phyloP scores from a whole-genome alignment of 37 sponge, comb jelly and placozoan genomes.

The Lycopodina hypogea region DNA sequence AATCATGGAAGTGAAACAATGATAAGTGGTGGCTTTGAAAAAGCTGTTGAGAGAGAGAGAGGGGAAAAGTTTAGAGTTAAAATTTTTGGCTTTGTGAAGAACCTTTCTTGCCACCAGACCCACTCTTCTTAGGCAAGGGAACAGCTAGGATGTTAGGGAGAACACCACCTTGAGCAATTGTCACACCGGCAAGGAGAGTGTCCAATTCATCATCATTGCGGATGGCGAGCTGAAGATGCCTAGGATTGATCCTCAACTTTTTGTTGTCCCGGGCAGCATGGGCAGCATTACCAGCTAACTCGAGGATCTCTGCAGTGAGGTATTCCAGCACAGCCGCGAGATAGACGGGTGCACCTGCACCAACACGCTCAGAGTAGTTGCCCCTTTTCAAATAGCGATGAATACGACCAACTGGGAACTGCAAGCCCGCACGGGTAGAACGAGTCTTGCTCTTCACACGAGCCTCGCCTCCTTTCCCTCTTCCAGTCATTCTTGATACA shows the following conservation, averaged over 20 bases:
- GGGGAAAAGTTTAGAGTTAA: conserved; percentile 28
- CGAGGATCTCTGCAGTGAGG: conserved; percentile 98
- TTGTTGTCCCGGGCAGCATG: conserved; percentile 99
- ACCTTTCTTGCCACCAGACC: conserved; percentile 58
- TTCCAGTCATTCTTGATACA: conserved; percentile 98
- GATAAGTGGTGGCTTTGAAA: conserved; percentile 61
- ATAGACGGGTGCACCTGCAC: conserved; percentile 99
- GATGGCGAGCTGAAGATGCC: conserved; percentile 99
- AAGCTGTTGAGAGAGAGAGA: too few relatives aligned
- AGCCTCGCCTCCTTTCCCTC: conserved; percentile 99
- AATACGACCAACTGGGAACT: conserved; percentile 98
- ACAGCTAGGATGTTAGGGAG: conserved; percentile 99
- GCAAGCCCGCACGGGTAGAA: conserved; percentile 96
- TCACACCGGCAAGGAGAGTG: conserved; percentile 95
- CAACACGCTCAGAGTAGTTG: conserved; percentile 92
- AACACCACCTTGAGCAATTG: conserved; percentile 99
- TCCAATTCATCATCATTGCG: conserved; percentile 99
- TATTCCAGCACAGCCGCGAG: conserved; percentile 99
- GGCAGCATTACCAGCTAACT: conserved; percentile 99
- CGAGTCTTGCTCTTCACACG: conserved; percentile 93
- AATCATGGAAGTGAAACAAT: too few relatives aligned
- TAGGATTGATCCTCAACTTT: conserved; percentile 96
- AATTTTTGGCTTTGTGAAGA: conserved; percentile 80
- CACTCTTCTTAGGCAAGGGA: conserved; percentile 95
- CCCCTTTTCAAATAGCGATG: conserved; percentile 90